Conservation (phyloP, 1,140 invertebrate species). For the Ips nitidus region DNA sequence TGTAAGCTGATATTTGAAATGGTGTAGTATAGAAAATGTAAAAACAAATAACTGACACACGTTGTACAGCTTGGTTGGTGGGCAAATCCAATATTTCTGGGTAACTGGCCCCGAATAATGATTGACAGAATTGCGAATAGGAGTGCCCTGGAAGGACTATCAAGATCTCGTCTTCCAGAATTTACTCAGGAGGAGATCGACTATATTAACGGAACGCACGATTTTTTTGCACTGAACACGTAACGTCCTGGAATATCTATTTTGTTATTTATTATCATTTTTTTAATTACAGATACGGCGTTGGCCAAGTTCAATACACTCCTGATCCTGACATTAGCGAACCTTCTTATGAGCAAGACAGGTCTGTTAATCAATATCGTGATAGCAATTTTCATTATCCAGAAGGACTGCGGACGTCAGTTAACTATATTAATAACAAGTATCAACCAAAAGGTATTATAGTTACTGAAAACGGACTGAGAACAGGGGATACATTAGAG, state of each 20-base stretch:
- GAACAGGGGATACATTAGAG: not conserved
- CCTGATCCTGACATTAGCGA: not conserved
- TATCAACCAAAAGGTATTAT: conserved; percentile 18
- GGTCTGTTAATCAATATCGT: not conserved
- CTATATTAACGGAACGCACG: conserved; percentile 53
- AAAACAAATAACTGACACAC: not conserved
- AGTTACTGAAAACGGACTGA: conserved; percentile 4
- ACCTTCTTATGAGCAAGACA: not conserved
- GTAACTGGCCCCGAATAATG: conserved; percentile 66
- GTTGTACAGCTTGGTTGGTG: conserved; percentile 29
- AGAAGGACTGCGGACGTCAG: not conserved
- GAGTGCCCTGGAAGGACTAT: conserved; percentile 62
- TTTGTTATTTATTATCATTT: not conserved
- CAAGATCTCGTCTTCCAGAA: conserved; percentile 56
- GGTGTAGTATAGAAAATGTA: not conserved
- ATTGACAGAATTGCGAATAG: conserved; percentile 58
- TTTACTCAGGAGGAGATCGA: conserved; percentile 59
- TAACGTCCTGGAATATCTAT: not conserved
- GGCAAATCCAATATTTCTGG: conserved; percentile 64
- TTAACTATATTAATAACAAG: conserved; percentile 4
- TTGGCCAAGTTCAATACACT: not conserved
- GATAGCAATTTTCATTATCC: not conserved
- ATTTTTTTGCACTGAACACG: conserved; percentile 44
- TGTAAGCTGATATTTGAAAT: conserved; percentile 43
- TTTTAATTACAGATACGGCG: not conserved